A percentile compares a stretch with the other conserved stretches of the same genome.
Evolutionary conservation across 2,888 invertebrate genomes (phyloP).

Genomic region (Cheilosia variabilis): DNA sequence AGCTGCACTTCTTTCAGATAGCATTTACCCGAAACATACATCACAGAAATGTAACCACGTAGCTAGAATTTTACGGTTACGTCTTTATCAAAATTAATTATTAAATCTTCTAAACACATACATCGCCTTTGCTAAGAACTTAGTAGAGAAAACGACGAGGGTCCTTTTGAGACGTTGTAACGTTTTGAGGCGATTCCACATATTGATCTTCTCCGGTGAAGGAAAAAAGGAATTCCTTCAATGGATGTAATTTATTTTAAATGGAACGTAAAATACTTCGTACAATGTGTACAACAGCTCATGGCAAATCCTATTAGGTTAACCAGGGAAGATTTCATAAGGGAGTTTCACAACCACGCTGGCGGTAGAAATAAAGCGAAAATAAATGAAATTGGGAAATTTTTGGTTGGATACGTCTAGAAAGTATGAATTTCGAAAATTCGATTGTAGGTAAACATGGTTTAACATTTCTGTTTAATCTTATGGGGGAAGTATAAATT

Average conservation of each 20-base stretch:
- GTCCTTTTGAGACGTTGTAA: conserved; percentile 16
- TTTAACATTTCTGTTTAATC: no score
- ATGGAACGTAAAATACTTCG: conserved; percentile 47
- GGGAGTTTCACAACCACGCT: neutral
- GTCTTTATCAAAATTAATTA: conserved; percentile 10
- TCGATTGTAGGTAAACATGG: no score
- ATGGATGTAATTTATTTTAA: conserved; percentile 51
- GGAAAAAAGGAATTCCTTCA: conserved; percentile 27
- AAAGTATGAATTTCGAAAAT: no score
- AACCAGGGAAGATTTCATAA: conserved; percentile 37
- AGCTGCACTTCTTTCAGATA: no score
- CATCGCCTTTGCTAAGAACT: neutral
- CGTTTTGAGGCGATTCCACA: conserved; percentile 6
- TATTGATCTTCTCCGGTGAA: neutral
- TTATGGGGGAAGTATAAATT: no score
- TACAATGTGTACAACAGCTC: conserved; percentile 24
- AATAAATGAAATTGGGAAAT: conserved; percentile 25
- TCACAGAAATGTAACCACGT: no score
- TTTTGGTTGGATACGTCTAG: neutral
- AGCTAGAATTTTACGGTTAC: neutral
- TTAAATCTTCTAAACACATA: conserved; percentile 25
- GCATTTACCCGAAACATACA: no score
- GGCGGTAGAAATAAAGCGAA: conserved; percentile 15
- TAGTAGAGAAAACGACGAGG: neutral
- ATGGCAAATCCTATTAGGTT: conserved; percentile 55